phyloP scores from a whole-genome alignment of 2,113 vertebrate genomes.

The Phodopus roborovskii region DNA sequence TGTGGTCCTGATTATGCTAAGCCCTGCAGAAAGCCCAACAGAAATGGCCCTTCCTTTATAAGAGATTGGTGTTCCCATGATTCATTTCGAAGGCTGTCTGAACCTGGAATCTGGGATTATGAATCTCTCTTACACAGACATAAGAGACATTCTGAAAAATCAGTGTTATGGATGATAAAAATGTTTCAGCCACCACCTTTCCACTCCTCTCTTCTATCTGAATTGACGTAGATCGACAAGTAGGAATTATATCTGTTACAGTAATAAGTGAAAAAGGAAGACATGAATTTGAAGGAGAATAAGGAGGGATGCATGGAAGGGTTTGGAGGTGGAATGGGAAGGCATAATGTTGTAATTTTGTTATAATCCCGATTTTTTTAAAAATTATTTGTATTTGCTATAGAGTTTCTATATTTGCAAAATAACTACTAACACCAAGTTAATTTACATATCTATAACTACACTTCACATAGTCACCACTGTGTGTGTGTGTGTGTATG shows the following conservation, averaged over 20 bases:
- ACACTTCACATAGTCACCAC: neutral
- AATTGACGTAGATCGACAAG: neutral
- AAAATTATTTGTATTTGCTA: neutral
- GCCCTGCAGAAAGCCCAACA: conserved; percentile 51
- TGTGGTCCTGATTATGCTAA: conserved; percentile 73
- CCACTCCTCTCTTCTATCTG: conserved; percentile 16
- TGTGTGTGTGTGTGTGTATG: neutral
- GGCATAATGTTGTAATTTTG: neutral
- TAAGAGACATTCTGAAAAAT: conserved; percentile 28
- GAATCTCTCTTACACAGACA: conserved; percentile 21
- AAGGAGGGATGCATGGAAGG: neutral
- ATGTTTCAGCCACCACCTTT: neutral
- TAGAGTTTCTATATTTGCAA: neutral
- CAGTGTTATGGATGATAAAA: conserved; percentile 1
- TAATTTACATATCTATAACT: neutral
- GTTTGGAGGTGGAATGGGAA: neutral
- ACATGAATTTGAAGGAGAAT: neutral
- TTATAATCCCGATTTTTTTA: neutral
- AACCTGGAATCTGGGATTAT: conserved; percentile 51
- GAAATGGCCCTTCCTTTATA: conserved; percentile 38
- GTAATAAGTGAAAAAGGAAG: neutral
- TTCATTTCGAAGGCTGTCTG: conserved; percentile 36
- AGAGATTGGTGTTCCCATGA: neutral
- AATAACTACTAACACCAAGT: neutral
- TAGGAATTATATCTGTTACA: neutral